Conservation (phyloP, 2,888 invertebrate species). For the Polydrusus tereticollis region DNA sequence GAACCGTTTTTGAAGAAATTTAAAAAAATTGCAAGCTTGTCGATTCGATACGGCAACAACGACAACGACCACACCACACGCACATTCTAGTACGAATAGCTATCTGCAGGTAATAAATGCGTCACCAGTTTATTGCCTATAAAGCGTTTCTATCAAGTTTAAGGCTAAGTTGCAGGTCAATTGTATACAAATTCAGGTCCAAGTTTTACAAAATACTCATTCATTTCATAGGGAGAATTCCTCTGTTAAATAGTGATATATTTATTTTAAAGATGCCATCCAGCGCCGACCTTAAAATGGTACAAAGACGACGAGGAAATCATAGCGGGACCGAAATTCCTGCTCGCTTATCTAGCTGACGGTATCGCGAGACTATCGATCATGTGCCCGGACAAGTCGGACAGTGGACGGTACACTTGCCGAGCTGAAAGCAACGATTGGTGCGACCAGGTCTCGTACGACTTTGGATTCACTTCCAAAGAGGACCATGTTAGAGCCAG, state of each 20-base stretch:
- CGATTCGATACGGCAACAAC: too few relatives aligned
- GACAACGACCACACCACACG: too few relatives aligned
- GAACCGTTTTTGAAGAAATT: too few relatives aligned
- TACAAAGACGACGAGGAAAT: constrained; percentile 77
- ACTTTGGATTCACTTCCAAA: constrained; percentile 74
- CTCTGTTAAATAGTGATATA: background rate
- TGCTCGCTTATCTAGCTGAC: constrained; percentile 78
- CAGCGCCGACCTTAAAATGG: constrained; percentile 82
- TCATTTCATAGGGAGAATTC: background rate
- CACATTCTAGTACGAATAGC: too few relatives aligned
- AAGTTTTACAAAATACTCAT: too few relatives aligned
- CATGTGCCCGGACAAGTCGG: constrained; percentile 74
- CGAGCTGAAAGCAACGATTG: constrained; percentile 79
- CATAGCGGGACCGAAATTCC: constrained; percentile 71
- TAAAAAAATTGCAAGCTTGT: too few relatives aligned
- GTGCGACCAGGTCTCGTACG: constrained; percentile 81
- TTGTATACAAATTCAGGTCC: too few relatives aligned
- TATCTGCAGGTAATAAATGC: too few relatives aligned
- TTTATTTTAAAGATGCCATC: constrained; percentile 69
- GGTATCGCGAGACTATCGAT: constrained; percentile 81
- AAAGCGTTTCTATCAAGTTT: too few relatives aligned
- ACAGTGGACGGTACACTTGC: constrained; percentile 83
- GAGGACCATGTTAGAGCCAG: constrained; percentile 65
- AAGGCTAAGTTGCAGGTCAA: too few relatives aligned
- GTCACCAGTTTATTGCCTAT: too few relatives aligned